phyloP scores from a whole-genome alignment of 2,888 invertebrate genomes.

The Mesorhabditis spiculigera region DNA sequence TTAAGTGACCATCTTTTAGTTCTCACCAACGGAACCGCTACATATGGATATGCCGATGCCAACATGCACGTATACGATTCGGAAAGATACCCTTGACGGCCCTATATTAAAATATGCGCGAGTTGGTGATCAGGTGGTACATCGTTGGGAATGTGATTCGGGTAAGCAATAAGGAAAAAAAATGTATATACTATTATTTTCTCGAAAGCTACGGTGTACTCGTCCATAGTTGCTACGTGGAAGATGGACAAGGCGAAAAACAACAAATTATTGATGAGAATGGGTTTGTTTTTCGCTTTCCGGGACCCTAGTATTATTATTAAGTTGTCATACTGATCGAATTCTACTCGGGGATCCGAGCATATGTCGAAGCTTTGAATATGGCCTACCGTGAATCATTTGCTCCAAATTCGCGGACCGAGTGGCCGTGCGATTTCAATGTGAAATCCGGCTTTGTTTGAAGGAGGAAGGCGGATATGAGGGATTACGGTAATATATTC shows the following conservation, averaged over 20 bases:
- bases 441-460: conserved; percentile 56
- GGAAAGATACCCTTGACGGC: conserved; percentile 56
- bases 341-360: conserved; percentile 57
- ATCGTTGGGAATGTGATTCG: conserved; percentile 57
- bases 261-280: conserved; percentile 53
- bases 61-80: conserved; percentile 54
- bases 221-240: conserved; percentile 57
- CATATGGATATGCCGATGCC: conserved; percentile 54
- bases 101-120: conserved; percentile 52
- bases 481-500: conserved; percentile 43
- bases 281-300: conserved; percentile 32
- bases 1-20: conserved; percentile 22
- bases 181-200: too few species aligned
- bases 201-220: conserved; percentile 47
- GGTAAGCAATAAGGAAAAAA: conserved; percentile 24
- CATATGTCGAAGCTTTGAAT: conserved; percentile 56
- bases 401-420: conserved; percentile 58
- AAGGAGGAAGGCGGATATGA: conserved; percentile 56
- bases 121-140: conserved; percentile 58
- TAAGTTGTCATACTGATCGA: conserved; percentile 55
- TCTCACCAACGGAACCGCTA: conserved; percentile 45
- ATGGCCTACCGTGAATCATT: conserved; percentile 58
- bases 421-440: conserved; percentile 56
- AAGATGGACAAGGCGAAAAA: conserved; percentile 58
- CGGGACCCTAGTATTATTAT: background rate